Evolutionary conservation across 2,113 vertebrate species (phyloP).

Genomic region (Orientallactaga bullata): DNA sequence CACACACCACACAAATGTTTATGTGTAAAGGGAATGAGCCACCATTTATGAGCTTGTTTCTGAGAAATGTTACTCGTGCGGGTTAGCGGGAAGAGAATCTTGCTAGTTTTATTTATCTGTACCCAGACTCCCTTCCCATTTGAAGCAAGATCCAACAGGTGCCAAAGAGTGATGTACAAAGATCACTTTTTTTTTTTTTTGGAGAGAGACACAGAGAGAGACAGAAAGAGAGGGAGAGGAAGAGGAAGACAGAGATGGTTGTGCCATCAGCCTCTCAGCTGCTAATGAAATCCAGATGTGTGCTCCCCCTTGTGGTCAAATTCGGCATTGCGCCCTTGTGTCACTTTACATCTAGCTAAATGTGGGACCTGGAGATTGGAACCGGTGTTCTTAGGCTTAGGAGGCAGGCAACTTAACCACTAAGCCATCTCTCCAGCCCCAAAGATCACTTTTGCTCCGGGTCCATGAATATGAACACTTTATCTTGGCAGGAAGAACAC

Average conservation of each 20-base stretch:
- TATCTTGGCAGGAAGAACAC: neutral
- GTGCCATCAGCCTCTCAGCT: no score
- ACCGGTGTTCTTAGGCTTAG: no score
- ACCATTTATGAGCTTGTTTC: neutral
- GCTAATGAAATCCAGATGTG: no score
- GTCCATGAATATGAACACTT: neutral
- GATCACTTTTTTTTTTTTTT: neutral
- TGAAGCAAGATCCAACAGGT: neutral
- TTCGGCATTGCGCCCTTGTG: no score
- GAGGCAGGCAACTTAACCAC: no score
- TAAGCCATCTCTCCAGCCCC: no score
- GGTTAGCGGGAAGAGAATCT: neutral
- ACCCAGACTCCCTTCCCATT: neutral
- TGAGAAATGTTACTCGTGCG: neutral
- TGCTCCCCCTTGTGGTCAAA: no score
- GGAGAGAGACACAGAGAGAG: no score
- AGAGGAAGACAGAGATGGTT: no score
- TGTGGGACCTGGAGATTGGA: no score
- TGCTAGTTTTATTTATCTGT: neutral
- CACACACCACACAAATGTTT: rapidly evolving
- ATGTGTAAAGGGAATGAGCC: neutral
- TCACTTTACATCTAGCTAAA: no score
- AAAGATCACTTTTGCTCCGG: neutral
- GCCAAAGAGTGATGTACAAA: neutral
- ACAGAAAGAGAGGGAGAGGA: no score